phyloP scores from a whole-genome alignment of 2,888 invertebrate genomes.

The Polyommatus iphigenia region DNA sequence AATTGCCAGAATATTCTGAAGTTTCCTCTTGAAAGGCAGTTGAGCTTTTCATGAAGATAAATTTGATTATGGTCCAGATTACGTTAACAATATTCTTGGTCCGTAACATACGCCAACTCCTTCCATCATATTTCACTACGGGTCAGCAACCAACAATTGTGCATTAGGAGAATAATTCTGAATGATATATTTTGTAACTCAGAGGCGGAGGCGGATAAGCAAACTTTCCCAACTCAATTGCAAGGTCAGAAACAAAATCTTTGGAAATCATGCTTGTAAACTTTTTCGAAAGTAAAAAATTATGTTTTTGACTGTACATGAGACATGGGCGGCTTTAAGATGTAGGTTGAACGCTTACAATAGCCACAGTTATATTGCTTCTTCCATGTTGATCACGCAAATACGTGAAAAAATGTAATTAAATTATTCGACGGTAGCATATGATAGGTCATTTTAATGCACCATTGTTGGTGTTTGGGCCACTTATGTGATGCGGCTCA shows the following conservation, averaged over 20 bases:
- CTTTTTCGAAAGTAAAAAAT: not conserved
- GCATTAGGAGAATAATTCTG: not conserved
- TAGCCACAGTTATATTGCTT: not conserved
- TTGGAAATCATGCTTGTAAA: not conserved
- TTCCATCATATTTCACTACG: conserved; percentile 8
- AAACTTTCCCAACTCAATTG: not conserved
- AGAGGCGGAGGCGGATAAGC: conserved; percentile 4
- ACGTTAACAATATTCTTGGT: conserved; percentile 9
- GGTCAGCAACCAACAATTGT: conserved; percentile 25
- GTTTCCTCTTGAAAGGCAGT: conserved; percentile 3
- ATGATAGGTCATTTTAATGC: not conserved
- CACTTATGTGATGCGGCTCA: conserved; percentile 38
- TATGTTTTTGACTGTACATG: not conserved
- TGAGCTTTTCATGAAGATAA: not conserved
- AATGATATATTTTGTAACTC: not conserved
- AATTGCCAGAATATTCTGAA: not conserved
- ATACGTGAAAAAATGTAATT: not conserved
- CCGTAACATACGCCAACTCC: conserved; percentile 10
- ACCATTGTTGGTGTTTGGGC: conserved; percentile 21
- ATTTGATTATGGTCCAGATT: conserved; percentile 24
- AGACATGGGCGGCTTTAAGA: not conserved
- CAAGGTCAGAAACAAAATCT: not conserved
- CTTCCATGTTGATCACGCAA: not conserved
- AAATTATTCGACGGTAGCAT: too few relatives aligned
- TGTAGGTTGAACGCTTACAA: not conserved